phyloP scores from a whole-genome alignment of 2,888 invertebrate genomes.

The Drosophila prostipennis region DNA sequence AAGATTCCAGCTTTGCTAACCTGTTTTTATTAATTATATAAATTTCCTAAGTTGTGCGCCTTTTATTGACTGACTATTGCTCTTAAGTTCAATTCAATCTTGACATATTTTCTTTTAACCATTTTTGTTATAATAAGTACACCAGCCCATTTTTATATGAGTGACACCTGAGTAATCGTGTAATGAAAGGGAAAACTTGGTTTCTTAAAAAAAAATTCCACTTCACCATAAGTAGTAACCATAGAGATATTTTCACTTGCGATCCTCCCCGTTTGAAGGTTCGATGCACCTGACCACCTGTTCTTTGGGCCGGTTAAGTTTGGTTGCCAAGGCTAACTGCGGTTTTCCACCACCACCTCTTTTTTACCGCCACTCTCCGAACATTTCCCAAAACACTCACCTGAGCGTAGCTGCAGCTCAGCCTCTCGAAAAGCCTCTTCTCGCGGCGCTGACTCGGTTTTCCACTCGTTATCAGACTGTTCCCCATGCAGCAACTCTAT shows the following conservation, averaged over 20 bases:
- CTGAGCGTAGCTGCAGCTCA: conserved; percentile 51
- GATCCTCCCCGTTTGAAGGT: conserved; percentile 14
- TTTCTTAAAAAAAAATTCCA: neutral
- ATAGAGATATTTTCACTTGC: conserved; percentile 5
- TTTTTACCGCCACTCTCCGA: neutral
- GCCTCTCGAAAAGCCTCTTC: conserved; percentile 44
- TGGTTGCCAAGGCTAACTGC: conserved; percentile 24
- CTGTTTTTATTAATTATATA: too few species aligned
- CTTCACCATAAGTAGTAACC: conserved; percentile 2
- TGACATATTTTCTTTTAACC: too few species aligned
- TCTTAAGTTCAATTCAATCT: too few species aligned
- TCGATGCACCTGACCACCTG: conserved; percentile 30
- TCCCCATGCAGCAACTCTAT: conserved; percentile 59
- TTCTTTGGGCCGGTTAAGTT: conserved; percentile 2
- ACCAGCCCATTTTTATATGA: too few species aligned
- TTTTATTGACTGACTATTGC: too few species aligned
- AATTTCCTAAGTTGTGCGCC: too few species aligned
- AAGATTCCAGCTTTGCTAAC: too few species aligned
- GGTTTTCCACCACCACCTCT: conserved; percentile 24
- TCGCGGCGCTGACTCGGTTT: conserved; percentile 38
- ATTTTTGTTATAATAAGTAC: too few species aligned
- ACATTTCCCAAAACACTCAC: conserved; percentile 31
- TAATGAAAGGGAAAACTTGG: too few species aligned
- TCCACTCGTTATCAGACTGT: conserved; percentile 46
- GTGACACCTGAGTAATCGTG: too few species aligned